Conservation (phyloP, 2,888 invertebrate genomes). For the Seira ritae region DNA sequence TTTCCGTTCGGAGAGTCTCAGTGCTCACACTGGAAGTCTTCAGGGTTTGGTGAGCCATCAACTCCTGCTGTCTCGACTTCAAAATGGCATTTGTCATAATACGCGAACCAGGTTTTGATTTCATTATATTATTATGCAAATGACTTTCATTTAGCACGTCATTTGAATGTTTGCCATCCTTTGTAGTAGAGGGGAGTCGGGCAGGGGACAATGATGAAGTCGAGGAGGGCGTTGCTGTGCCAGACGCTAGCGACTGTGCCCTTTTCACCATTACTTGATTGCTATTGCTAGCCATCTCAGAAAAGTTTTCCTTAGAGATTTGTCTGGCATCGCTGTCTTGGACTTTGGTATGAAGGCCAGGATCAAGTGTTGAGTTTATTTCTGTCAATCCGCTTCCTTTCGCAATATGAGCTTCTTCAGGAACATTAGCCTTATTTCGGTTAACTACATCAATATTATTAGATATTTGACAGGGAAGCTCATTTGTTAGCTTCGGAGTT, state of each 20-base stretch:
- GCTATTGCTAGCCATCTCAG: background rate
- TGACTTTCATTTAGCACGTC: background rate
- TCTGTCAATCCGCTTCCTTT: too few species aligned
- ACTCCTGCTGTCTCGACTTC: conserved; percentile 65
- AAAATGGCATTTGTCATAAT: conserved; percentile 69
- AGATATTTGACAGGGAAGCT: too few species aligned
- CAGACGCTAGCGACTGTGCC: conserved; percentile 31
- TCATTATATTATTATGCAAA: conserved; percentile 13
- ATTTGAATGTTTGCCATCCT: background rate
- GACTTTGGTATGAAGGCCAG: background rate
- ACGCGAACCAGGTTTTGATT: conserved; percentile 62
- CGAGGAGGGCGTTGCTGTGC: conserved; percentile 30
- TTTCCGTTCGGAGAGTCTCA: conserved; percentile 45
- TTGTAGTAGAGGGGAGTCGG: conserved; percentile 10
- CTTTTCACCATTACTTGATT: conserved; percentile 28
- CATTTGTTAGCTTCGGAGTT: background rate
- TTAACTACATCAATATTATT: background rate
- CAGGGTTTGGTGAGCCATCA: conserved; percentile 45
- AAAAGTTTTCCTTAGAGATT: conserved; percentile 10
- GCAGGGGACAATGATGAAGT: conserved; percentile 39
- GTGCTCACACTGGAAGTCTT: conserved; percentile 29
- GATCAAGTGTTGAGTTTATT: too few species aligned
- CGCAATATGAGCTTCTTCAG: background rate
- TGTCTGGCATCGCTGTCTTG: background rate
- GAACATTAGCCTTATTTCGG: background rate